phyloP scores from a whole-genome alignment of 2,797 vertebrate genomes.

The Onychomys arenicola region DNA sequence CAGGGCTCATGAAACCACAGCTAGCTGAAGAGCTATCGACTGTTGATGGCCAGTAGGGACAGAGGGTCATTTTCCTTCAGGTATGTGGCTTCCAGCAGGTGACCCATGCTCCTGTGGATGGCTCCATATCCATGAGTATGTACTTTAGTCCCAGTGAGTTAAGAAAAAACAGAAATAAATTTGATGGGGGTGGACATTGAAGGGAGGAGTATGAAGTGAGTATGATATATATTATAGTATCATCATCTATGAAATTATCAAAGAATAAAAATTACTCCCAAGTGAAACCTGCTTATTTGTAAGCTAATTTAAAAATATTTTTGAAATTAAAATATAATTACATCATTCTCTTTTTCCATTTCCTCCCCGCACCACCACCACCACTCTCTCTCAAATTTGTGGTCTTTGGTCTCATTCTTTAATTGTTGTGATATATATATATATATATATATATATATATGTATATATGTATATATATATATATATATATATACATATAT shows the following conservation, averaged over 20 bases:
- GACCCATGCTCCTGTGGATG: neutral
- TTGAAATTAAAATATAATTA: neutral
- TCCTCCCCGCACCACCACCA: too few relatives aligned
- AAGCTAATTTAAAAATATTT: neutral
- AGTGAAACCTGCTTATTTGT: neutral
- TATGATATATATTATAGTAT: neutral
- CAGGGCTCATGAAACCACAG: neutral
- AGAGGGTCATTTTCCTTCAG: neutral
- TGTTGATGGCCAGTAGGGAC: neutral
- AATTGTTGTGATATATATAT: too few relatives aligned
- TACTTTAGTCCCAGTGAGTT: neutral
- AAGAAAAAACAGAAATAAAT: neutral
- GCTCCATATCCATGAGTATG: too few relatives aligned
- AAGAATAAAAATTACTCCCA: neutral
- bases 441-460: too few relatives aligned
- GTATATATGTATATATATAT: neutral
- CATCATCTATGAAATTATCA: neutral
- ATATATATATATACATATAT: neutral
- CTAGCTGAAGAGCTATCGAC: neutral
- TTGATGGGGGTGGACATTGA: neutral
- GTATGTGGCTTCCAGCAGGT: neutral
- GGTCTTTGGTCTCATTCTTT: neutral
- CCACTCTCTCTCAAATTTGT: neutral
- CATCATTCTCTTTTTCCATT: neutral
- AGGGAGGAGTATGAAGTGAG: neutral